Conservation (phyloP, 1,140 invertebrate genomes). For the Ridgeia piscesae region DNA sequence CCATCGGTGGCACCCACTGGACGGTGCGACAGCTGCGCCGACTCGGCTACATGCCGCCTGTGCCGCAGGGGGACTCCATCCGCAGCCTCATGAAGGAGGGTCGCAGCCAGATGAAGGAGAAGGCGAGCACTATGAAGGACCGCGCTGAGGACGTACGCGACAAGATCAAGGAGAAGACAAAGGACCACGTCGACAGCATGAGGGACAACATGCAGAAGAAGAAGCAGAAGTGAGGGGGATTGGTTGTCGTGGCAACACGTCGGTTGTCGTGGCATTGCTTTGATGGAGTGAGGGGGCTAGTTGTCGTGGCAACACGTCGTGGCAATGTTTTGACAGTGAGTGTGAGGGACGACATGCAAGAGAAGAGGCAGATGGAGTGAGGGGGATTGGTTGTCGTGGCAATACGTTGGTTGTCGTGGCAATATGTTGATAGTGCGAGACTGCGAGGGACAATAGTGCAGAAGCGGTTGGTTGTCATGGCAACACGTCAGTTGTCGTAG, state of each 20-base stretch:
- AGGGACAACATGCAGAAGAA: not conserved
- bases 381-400: not conserved
- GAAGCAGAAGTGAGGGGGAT: not conserved
- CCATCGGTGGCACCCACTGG: conserved; percentile 75
- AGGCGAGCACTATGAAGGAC: conserved; percentile 15
- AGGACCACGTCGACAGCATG: conserved; percentile 60
- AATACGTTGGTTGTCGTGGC: not conserved
- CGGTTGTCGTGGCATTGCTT: not conserved
- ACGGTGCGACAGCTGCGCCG: conserved; percentile 70
- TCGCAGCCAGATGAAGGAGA: conserved; percentile 20
- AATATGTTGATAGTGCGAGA: not conserved
- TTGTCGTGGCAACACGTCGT: not conserved
- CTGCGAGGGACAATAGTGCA: no score
- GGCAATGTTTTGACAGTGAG: not conserved
- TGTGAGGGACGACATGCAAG: not conserved
- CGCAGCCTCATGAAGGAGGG: conserved; percentile 32
- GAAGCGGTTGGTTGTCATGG: not conserved
- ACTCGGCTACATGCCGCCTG: conserved; percentile 71
- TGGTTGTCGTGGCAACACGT: not conserved
- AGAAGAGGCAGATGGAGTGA: not conserved
- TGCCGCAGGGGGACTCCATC: conserved; percentile 62
- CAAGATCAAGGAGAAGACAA: conserved; percentile 65
- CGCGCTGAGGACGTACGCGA: conserved; percentile 26
- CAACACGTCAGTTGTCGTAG: not conserved
- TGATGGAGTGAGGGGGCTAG: not conserved